Evolutionary conservation across 2,888 invertebrate species (phyloP).

Genomic region (Agrypnus murinus): DNA sequence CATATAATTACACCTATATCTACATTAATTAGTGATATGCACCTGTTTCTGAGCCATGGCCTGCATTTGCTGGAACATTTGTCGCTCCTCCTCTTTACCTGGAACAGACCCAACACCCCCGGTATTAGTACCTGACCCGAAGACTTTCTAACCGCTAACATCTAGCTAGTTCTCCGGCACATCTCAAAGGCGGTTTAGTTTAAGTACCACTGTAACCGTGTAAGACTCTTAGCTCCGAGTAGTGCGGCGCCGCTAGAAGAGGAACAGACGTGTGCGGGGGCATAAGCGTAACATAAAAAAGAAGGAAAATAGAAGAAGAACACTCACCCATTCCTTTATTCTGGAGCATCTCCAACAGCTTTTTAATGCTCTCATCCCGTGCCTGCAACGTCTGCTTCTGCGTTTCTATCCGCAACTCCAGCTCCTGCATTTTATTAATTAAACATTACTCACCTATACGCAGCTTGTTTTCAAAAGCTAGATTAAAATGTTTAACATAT

Average conservation of each 20-base stretch:
- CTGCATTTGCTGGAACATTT: conserved; percentile 98
- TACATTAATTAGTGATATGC: conserved; percentile 65
- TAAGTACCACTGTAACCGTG: conserved; percentile 63
- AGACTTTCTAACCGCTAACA: conserved; percentile 56
- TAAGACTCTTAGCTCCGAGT: conserved; percentile 62
- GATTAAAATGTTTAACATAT: too few relatives aligned
- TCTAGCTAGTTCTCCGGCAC: conserved; percentile 58
- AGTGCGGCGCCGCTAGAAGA: conserved; percentile 57
- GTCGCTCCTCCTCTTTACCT: conserved; percentile 97
- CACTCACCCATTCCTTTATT: conserved; percentile 96
- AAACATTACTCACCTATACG: conserved; percentile 12
- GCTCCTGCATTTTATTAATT: conserved; percentile 78
- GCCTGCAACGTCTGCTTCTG: conserved; percentile 98
- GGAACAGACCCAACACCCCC: conserved; percentile 73
- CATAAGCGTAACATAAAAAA: conserved; percentile 50
- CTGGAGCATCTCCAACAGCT: conserved; percentile 98
- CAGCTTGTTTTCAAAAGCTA: too few relatives aligned
- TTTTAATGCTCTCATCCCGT: conserved; percentile 98
- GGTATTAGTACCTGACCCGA: conserved; percentile 65
- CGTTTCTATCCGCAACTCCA: conserved; percentile 97
- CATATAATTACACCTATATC: conserved; percentile 43
- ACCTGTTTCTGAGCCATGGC: conserved; percentile 98
- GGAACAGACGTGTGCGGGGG: conserved; percentile 51
- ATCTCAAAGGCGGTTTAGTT: conserved; percentile 49
- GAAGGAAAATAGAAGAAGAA: conserved; percentile 43